A percentile compares a stretch with the other conserved stretches of the same genome.
Evolutionary conservation across 2,797 vertebrate species (phyloP).

Genomic region (Sebastes umbrosus): DNA sequence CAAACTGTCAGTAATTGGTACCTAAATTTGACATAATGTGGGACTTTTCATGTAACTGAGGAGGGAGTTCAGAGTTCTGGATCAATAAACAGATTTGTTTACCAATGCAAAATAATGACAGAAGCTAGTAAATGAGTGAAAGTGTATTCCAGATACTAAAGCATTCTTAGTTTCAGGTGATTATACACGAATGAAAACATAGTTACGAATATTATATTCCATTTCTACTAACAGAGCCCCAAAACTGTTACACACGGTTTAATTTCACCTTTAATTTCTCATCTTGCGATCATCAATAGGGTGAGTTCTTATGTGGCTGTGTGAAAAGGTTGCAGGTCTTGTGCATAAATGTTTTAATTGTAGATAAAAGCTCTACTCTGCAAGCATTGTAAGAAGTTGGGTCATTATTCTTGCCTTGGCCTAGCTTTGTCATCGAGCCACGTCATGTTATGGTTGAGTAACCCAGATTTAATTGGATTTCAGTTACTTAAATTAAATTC

Average conservation of each 20-base stretch:
- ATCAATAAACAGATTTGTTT: not conserved
- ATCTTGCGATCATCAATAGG: not conserved
- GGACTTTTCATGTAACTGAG: not conserved
- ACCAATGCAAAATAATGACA: not conserved
- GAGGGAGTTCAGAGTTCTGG: not conserved
- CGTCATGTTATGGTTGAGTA: constrained; percentile 20
- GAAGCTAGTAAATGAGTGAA: not conserved
- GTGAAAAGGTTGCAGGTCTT: constrained; percentile 4
- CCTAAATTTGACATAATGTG: not conserved
- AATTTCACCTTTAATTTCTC: not conserved
- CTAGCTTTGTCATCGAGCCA: constrained; percentile 26
- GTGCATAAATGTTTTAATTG: constrained; percentile 13
- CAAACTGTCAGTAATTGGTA: not conserved
- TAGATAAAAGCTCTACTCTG: not conserved
- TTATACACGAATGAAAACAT: too few species aligned
- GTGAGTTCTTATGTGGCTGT: not conserved
- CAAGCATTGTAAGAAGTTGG: not conserved
- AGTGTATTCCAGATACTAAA: not conserved
- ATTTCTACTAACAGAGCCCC: too few species aligned
- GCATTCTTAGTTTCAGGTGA: not conserved
- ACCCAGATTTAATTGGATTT: constrained; percentile 52
- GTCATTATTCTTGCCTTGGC: constrained; percentile 2
- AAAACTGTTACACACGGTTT: not conserved
- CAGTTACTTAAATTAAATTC: constrained; percentile 50
- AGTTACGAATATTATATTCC: too few species aligned